Percentiles rank a stretch among this genome's conserved stretches.
These are phyloP conservation scores for Alosa alosa DNA, from an alignment of 2,113 vertebrate species.

Conservation along the genomic window DNA sequence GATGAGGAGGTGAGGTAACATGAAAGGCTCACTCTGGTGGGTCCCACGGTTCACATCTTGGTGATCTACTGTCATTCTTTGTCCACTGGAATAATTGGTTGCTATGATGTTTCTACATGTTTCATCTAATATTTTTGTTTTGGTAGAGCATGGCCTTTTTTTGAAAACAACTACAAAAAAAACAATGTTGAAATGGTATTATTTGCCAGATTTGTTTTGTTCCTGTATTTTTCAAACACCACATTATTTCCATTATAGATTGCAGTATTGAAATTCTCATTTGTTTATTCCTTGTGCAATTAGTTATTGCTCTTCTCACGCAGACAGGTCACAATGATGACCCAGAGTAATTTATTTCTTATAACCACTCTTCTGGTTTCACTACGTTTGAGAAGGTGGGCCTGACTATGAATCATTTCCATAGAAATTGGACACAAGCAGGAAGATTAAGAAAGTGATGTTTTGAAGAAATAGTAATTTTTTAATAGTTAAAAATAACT, in stretches of 20 bases:
- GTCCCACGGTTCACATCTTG: constrained; percentile 23
- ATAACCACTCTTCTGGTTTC: not conserved
- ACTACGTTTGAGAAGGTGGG: not conserved
- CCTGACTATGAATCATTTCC: not conserved
- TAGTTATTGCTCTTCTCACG: not conserved
- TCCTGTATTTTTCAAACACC: no score
- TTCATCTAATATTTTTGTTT: not conserved
- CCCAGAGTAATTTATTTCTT: not conserved
- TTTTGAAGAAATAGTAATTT: not conserved
- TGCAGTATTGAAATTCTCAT: no score
- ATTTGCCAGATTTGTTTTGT: not conserved
- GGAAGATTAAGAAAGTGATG: not conserved
- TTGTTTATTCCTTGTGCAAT: not conserved
- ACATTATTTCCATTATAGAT: no score
- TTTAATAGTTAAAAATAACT: not conserved
- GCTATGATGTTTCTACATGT: constrained; percentile 32
- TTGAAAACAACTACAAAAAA: not conserved
- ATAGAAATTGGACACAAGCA: not conserved
- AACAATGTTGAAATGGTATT: not conserved
- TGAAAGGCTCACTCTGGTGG: not conserved
- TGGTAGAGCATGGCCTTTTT: not conserved
- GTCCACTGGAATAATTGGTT: constrained; percentile 58
- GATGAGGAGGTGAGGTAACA: not conserved
- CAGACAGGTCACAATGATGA: not conserved
- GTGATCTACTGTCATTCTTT: constrained; percentile 50